Conservation (phyloP, 2,888 invertebrate species). For the Pyrrhia umbra region DNA sequence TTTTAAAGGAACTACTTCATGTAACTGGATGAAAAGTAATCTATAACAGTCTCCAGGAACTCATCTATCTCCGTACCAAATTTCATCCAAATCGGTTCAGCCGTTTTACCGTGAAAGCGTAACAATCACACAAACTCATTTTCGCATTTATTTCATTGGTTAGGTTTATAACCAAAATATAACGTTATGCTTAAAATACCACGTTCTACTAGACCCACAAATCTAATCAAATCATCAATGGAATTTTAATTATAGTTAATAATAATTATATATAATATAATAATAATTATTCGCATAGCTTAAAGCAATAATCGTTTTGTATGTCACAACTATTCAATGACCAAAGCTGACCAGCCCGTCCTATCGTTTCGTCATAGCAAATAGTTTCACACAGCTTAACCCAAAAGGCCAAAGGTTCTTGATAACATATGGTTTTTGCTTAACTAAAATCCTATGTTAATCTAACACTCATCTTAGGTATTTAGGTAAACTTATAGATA, state of each 20-base stretch:
- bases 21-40: too few relatives aligned
- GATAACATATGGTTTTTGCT: constrained; percentile 49
- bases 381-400: constrained; percentile 27
- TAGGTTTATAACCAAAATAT: too few relatives aligned
- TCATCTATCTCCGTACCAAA: too few relatives aligned
- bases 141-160: background rate
- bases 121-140: too few relatives aligned
- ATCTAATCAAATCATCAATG: background rate
- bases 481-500: constrained; percentile 20
- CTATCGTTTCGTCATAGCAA: constrained; percentile 39
- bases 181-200: background rate
- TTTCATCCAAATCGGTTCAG: too few relatives aligned
- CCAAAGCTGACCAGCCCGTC: background rate
- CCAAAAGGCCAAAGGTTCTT: constrained; percentile 25
- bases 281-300: constrained; percentile 13
- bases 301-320: constrained; percentile 12
- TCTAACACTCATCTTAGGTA: constrained; percentile 16
- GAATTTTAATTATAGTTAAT: constrained; percentile 10
- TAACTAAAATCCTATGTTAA: constrained; percentile 40
- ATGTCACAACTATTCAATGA: constrained; percentile 7
- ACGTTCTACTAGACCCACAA: background rate
- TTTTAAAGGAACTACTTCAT: too few relatives aligned
- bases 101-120: too few relatives aligned
- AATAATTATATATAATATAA: background rate
- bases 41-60: too few relatives aligned